phyloP scores from a whole-genome alignment of 2,888 invertebrate genomes.

The Adelphocoris suturalis region DNA sequence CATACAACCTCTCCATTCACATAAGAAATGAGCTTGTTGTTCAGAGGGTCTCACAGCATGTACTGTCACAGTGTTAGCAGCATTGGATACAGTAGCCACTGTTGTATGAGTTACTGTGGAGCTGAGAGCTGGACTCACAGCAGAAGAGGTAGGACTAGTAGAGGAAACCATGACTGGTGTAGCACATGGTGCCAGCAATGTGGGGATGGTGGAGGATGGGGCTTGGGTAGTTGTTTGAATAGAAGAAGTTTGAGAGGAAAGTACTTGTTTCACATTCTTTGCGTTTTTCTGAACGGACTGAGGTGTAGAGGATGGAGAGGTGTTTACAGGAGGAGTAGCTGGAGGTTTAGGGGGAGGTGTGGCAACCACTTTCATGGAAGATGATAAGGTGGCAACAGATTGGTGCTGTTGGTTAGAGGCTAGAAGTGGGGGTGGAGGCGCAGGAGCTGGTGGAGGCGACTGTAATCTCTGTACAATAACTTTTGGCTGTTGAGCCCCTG shows the following conservation, averaged over 20 bases:
- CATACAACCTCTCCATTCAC: constrained; percentile 96
- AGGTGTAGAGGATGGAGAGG: neutral
- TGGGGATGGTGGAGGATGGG: constrained; percentile 71
- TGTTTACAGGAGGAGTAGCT: neutral
- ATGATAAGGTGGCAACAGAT: neutral
- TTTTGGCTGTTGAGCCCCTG: constrained; percentile 73
- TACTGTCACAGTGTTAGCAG: constrained; percentile 30
- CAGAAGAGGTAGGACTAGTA: constrained; percentile 56
- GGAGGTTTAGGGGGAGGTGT: neutral
- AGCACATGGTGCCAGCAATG: constrained; percentile 73
- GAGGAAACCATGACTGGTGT: constrained; percentile 68
- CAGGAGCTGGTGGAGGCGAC: constrained; percentile 74
- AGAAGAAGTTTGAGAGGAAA: constrained; percentile 21
- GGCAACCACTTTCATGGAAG: constrained; percentile 40
- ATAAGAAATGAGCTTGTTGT: constrained; percentile 80
- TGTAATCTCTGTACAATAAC: constrained; percentile 76
- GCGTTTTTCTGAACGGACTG: neutral
- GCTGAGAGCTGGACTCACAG: constrained; percentile 72
- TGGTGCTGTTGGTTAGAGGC: constrained; percentile 51
- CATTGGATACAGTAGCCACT: constrained; percentile 38
- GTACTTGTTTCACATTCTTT: neutral
- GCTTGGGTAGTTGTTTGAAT: constrained; percentile 6
- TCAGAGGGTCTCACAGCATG: constrained; percentile 70
- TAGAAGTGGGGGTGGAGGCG: constrained; percentile 67
- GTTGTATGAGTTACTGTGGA: constrained; percentile 75